Evolutionary conservation across 2,113 vertebrate genomes (phyloP).

Genomic region (Elgaria multicarinata): DNA sequence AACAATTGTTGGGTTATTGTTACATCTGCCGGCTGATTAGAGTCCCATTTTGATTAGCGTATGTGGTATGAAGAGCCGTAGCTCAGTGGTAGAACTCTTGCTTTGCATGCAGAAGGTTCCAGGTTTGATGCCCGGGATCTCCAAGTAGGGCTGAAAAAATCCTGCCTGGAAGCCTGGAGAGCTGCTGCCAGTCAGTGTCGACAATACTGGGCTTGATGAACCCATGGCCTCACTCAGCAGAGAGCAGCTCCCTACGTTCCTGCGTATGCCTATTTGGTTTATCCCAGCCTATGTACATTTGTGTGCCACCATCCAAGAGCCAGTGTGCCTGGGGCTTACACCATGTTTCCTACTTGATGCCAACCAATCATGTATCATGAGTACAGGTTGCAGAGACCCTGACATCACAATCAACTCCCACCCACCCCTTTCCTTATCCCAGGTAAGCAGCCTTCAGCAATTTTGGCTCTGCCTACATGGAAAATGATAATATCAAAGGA

Average conservation of each 20-base stretch:
- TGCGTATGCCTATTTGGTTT: background rate
- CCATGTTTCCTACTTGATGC: background rate
- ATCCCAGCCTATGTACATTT: background rate
- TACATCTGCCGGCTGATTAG: background rate
- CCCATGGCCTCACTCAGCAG: too few relatives aligned
- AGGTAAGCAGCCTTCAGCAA: background rate
- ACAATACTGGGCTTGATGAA: too few relatives aligned
- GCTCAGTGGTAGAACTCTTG: too few relatives aligned
- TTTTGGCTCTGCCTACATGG: slow-evolving; percentile 3
- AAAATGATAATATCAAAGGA: slow-evolving; percentile 1
- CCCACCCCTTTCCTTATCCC: background rate
- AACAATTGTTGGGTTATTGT: background rate
- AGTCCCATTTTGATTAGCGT: background rate
- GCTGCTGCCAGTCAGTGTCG: too few relatives aligned
- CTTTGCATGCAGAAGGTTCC: too few relatives aligned
- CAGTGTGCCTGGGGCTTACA: background rate
- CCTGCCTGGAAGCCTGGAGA: too few relatives aligned
- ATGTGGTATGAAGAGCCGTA: too few relatives aligned
- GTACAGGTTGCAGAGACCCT: background rate
- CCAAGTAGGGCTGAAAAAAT: too few relatives aligned
- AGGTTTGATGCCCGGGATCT: too few relatives aligned
- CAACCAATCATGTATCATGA: slow-evolving; percentile 17
- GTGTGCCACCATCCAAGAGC: background rate
- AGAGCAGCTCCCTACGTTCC: too few relatives aligned
- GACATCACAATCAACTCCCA: slow-evolving; percentile 24